These are phyloP conservation scores for Limnephilus rhombicus DNA, from an alignment of 2,888 invertebrate species.

Conservation along the genomic window DNA sequence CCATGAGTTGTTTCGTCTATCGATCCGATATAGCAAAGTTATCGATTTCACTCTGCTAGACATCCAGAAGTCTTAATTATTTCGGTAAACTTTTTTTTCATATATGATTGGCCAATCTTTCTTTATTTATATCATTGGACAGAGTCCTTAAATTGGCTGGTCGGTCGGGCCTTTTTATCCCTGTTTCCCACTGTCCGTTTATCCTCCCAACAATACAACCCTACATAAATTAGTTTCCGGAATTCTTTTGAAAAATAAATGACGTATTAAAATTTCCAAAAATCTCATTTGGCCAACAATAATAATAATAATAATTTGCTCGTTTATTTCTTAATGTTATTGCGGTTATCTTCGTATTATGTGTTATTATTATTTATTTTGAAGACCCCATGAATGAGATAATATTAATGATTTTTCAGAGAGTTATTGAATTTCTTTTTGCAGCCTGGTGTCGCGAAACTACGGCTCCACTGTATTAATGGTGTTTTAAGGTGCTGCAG, in stretches of 20 bases:
- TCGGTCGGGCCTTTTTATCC: background rate
- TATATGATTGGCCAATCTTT: background rate
- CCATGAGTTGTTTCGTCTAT: too few relatives aligned
- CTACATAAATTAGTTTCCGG: slow-evolving; percentile 15
- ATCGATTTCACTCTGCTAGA: too few relatives aligned
- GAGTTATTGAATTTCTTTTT: too few relatives aligned
- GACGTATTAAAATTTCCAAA: slow-evolving; percentile 18
- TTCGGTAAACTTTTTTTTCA: background rate
- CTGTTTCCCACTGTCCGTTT: background rate
- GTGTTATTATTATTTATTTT: too few relatives aligned
- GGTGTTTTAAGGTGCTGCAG: too few relatives aligned
- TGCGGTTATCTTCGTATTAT: background rate
- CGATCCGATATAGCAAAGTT: too few relatives aligned
- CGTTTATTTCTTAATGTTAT: background rate
- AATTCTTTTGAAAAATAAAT: slow-evolving; percentile 33
- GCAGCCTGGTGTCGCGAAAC: too few relatives aligned
- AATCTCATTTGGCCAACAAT: background rate
- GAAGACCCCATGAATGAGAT: background rate
- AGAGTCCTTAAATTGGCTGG: background rate
- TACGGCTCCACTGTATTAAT: too few relatives aligned
- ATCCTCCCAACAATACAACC: background rate
- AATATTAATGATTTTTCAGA: background rate
- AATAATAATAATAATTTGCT: background rate
- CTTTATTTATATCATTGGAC: background rate
- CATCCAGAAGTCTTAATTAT: background rate